Conservation (phyloP, 1,140 invertebrate genomes). For the Philaenus spumarius region DNA sequence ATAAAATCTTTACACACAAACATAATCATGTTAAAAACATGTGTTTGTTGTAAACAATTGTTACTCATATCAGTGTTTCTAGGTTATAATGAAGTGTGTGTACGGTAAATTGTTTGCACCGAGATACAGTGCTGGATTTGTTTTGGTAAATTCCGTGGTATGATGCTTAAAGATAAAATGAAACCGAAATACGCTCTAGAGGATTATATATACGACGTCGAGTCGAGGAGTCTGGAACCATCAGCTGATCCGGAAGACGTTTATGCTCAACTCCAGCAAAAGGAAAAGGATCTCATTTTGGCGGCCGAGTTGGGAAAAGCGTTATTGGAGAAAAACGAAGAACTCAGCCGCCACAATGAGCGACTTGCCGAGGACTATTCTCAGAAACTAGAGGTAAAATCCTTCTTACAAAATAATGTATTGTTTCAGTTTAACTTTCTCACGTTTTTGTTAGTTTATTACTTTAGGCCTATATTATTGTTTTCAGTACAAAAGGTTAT, state of each 20-base stretch:
- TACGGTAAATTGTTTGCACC: not conserved
- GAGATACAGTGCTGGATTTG: not conserved
- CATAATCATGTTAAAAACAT: no score
- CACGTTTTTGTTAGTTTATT: no score
- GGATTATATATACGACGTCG: conserved; percentile 50
- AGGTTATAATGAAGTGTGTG: no score
- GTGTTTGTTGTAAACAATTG: no score
- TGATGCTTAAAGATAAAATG: conserved; percentile 28
- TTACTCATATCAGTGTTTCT: no score
- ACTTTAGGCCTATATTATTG: no score
- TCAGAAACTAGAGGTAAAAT: conserved; percentile 88
- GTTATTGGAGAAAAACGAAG: conserved; percentile 88
- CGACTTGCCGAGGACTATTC: conserved; percentile 79
- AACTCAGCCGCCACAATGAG: conserved; percentile 81
- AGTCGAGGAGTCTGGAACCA: conserved; percentile 37
- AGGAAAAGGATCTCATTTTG: conserved; percentile 85
- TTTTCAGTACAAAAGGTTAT: no score
- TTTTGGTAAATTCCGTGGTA: not conserved
- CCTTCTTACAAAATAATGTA: no score
- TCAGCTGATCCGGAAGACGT: conserved; percentile 59
- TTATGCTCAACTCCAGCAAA: conserved; percentile 77
- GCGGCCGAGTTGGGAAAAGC: conserved; percentile 94
- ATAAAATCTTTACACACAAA: no score
- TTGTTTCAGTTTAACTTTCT: no score
- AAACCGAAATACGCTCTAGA: conserved; percentile 42